Evolutionary conservation across 2,113 vertebrate species (phyloP).

Genomic region (rabbit (Oryctolagus cuniculus)): DNA sequence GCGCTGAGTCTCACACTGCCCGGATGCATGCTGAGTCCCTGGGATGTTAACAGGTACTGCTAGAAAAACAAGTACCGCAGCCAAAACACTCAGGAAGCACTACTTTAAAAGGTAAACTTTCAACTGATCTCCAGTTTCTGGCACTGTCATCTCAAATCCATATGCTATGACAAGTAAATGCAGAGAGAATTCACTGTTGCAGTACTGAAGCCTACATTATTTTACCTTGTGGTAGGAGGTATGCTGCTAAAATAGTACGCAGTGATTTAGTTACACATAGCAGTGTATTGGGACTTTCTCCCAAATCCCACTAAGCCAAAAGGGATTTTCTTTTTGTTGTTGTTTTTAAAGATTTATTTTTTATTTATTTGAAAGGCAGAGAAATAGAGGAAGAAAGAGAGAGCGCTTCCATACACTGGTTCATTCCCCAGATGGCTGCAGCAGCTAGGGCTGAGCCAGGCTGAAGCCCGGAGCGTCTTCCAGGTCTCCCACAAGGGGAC

Average conservation of each 20-base stretch:
- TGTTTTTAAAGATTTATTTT: background rate
- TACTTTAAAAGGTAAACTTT: conserved; percentile 32
- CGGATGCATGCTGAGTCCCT: conserved; percentile 26
- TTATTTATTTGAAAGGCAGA: too few species aligned
- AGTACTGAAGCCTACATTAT: background rate
- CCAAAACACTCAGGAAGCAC: conserved; percentile 27
- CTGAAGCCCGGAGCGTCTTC: too few species aligned
- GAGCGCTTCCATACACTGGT: too few species aligned
- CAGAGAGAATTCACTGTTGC: background rate
- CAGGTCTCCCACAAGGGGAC: too few species aligned
- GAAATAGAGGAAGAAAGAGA: too few species aligned
- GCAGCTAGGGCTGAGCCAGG: too few species aligned
- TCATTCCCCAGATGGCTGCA: too few species aligned
- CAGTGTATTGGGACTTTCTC: background rate
- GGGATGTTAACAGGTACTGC: conserved; percentile 55
- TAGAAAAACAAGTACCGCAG: conserved; percentile 56
- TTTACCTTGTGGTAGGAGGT: background rate
- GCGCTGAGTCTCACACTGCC: background rate
- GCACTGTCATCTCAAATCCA: conserved; percentile 8
- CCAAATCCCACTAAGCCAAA: background rate
- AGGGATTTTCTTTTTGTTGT: background rate
- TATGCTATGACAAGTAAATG: background rate
- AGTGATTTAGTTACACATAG: background rate
- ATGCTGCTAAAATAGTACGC: background rate
- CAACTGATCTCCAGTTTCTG: background rate